Conservation (phyloP, 2,113 vertebrate genomes). For the Eupsittula cactorum region DNA sequence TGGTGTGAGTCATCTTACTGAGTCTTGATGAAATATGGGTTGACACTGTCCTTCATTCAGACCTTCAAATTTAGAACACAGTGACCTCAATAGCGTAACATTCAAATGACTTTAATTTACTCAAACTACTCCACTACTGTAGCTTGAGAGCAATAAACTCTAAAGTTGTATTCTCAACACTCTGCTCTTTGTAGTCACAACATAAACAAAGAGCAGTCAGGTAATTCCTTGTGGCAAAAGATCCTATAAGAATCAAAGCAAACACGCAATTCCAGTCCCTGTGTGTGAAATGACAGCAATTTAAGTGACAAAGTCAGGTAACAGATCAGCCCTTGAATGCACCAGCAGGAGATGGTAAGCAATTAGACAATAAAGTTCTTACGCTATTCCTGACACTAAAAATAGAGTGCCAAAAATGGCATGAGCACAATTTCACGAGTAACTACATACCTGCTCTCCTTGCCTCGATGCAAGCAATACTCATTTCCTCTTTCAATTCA, state of each 20-base stretch:
- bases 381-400: background rate
- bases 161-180: background rate
- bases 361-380: background rate
- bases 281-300: background rate
- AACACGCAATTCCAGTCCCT: background rate
- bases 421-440: background rate
- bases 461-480: slow-evolving; percentile 90
- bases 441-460: slow-evolving; percentile 86
- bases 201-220: background rate
- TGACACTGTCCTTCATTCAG: slow-evolving; percentile 39
- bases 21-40: background rate
- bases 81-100: background rate
- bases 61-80: background rate
- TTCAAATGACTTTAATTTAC: background rate
- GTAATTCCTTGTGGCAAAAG: background rate
- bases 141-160: background rate
- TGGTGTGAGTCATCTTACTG: slow-evolving; percentile 1
- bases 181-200: background rate
- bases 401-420: background rate
- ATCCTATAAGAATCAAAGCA: background rate
- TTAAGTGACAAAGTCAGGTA: background rate
- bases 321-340: background rate
- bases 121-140: background rate
- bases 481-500: slow-evolving; percentile 97
- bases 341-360: background rate